These are phyloP conservation scores for Pteropus rufus DNA, from an alignment of 2,797 vertebrate species.

Conservation along the genomic window DNA sequence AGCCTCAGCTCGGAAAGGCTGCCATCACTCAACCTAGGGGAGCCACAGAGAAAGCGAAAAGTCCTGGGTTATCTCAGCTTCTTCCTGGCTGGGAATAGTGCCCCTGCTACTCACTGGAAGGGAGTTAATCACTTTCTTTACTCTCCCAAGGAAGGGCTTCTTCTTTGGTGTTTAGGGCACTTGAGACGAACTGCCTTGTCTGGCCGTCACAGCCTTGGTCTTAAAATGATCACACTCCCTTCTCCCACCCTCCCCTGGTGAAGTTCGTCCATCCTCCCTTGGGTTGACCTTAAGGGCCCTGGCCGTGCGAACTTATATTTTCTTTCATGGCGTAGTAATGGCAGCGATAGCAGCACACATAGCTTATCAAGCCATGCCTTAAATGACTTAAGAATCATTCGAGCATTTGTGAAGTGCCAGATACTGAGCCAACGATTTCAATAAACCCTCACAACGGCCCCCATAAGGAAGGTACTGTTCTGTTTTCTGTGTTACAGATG, in stretches of 20 bases:
- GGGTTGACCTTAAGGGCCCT: accelerated
- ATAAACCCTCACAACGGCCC: background rate
- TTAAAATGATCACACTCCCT: background rate
- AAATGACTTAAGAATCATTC: background rate
- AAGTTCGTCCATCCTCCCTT: background rate
- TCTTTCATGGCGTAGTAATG: accelerated
- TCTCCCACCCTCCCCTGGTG: background rate
- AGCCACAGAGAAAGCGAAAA: background rate
- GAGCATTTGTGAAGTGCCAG: background rate
- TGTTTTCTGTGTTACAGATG: background rate
- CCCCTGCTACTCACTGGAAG: background rate
- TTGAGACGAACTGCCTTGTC: background rate
- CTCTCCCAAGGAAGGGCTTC: background rate
- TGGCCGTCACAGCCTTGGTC: background rate
- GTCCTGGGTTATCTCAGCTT: background rate
- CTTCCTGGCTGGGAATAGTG: background rate
- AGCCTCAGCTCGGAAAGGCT: background rate
- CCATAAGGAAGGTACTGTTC: background rate
- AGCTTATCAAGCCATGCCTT: background rate
- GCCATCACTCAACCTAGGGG: background rate
- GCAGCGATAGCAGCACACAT: background rate
- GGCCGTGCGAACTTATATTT: accelerated
- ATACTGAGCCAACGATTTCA: background rate
- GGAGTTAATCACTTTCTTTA: background rate
- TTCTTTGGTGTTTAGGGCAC: background rate